These are phyloP conservation scores for Drosophila eugracilis DNA, from an alignment of 1,140 invertebrate species.

Conservation along the genomic window DNA sequence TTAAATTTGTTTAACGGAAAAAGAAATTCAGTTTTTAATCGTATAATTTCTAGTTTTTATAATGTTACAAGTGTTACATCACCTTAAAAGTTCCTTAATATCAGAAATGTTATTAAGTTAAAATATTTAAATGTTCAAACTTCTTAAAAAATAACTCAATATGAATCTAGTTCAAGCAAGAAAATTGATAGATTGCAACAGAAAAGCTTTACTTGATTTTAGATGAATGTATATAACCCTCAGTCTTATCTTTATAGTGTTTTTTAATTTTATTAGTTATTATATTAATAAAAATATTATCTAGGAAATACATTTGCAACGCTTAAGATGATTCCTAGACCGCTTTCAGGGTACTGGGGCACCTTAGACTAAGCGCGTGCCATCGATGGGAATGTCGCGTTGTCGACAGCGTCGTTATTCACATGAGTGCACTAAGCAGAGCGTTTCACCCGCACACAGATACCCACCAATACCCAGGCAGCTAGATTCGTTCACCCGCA, in stretches of 20 bases:
- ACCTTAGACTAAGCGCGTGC: slow-evolving; percentile 37
- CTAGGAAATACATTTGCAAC: neutral
- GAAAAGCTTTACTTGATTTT: too few relatives aligned
- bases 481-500: slow-evolving; percentile 21
- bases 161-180: too few relatives aligned
- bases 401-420: slow-evolving; percentile 53
- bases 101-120: too few relatives aligned
- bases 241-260: neutral
- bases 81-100: too few relatives aligned
- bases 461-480: slow-evolving; percentile 14
- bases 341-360: neutral
- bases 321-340: neutral
- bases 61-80: too few relatives aligned
- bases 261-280: neutral
- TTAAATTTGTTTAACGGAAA: too few relatives aligned
- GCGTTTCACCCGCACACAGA: slow-evolving; percentile 28
- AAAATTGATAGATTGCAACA: too few relatives aligned
- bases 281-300: neutral
- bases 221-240: too few relatives aligned
- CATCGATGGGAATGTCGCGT: slow-evolving; percentile 53
- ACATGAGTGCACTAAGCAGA: slow-evolving; percentile 65
- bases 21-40: too few relatives aligned
- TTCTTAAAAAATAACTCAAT: too few relatives aligned
- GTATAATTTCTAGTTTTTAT: too few relatives aligned
- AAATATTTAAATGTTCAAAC: too few relatives aligned